Evolutionary conservation across 2,888 invertebrate genomes (phyloP).

Genomic region (Dugesia japonica): DNA sequence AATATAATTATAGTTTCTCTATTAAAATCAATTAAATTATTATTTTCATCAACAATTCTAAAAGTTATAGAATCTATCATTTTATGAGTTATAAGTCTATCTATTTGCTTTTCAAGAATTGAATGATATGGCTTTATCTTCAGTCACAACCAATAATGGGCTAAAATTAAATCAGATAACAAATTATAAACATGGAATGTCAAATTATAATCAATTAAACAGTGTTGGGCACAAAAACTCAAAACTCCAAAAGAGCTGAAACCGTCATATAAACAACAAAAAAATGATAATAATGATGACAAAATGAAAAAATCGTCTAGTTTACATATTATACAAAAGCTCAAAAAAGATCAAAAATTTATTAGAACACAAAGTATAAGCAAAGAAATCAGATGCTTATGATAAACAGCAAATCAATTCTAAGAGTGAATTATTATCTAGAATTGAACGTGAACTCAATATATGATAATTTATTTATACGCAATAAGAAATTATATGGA

Average conservation of each 20-base stretch:
- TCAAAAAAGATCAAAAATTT: neutral
- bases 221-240: neutral
- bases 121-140: neutral
- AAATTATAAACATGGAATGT: neutral
- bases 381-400: neutral
- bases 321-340: slow-evolving; percentile 21
- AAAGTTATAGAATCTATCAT: no score
- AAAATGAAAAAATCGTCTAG: slow-evolving; percentile 26
- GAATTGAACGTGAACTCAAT: slow-evolving; percentile 31
- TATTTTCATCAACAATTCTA: no score
- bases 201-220: neutral
- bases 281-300: neutral
- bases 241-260: neutral
- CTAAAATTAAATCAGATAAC: neutral
- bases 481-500: no score
- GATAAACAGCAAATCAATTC: neutral
- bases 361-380: slow-evolving; percentile 12
- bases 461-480: no score
- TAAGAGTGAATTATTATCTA: slow-evolving; percentile 23
- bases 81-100: no score
- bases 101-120: no score
- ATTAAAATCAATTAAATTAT: no score
- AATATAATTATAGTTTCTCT: no score
- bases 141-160: neutral
- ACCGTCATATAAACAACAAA: neutral